Evolutionary conservation across 2,113 vertebrate species (phyloP).

Genomic region (Hippopotamus amphibius): DNA sequence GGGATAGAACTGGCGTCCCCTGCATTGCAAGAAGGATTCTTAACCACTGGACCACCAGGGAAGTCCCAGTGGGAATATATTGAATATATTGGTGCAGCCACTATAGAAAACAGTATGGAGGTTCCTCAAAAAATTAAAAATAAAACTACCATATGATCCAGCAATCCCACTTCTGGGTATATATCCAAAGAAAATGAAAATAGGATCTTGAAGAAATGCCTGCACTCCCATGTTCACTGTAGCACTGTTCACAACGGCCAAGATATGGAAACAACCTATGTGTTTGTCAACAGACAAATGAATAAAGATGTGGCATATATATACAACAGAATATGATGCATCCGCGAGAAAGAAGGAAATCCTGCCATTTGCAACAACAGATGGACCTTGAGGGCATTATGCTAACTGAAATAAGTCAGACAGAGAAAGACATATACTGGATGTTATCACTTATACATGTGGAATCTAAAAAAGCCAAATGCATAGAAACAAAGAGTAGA

Average conservation of each 20-base stretch:
- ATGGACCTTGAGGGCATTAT: neutral
- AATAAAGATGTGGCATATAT: neutral
- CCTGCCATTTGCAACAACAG: neutral
- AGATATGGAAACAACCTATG: neutral
- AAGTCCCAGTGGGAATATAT: too few relatives aligned
- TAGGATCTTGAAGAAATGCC: neutral
- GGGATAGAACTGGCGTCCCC: too few relatives aligned
- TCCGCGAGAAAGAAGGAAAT: neutral
- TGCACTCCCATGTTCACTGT: neutral
- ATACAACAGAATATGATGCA: neutral
- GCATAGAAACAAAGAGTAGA: neutral
- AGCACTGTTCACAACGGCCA: neutral
- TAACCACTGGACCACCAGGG: too few relatives aligned
- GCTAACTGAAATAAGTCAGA: neutral
- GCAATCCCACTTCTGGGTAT: neutral
- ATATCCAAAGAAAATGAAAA: neutral
- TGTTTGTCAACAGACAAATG: neutral
- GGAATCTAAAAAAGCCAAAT: neutral
- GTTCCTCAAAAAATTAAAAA: neutral
- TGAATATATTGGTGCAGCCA: too few relatives aligned
- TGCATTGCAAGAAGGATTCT: too few relatives aligned
- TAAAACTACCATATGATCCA: neutral
- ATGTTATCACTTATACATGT: neutral
- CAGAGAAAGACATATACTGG: neutral
- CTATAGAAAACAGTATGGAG: neutral